Evolutionary conservation across 2,888 invertebrate genomes (phyloP), one percentile per base, ranked within the genome.

Genomic region (Hyppa rectilinea): DNA sequence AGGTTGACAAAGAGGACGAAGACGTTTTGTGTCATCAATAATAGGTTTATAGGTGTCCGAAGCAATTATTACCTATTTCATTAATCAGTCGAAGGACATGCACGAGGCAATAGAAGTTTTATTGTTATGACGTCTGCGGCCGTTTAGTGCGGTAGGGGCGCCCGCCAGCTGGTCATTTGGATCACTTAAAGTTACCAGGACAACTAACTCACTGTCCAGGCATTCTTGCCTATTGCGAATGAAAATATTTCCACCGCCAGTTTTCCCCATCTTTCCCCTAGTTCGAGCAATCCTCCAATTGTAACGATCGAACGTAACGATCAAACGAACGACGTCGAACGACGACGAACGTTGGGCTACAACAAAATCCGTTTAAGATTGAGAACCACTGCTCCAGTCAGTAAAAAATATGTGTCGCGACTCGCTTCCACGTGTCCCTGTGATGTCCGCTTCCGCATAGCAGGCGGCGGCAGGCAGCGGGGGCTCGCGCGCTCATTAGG

Each of bases 401-500:
- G 65, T 62, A 68, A 68, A 73, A 77, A 63, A 58, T 68, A 63
- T 71, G 40, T 43, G 63, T 29, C 68, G 36, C 29, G 47, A 43
- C 26, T 29, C 68, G 36, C 29, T 40, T 49, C 26, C 12, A 14
- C 71, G 20, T n/a, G n/a, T n/a, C n/a, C n/a, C n/a, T n/a, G n/a
- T n/a, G n/a, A n/a, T n/a, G n/a, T 71, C 45, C 63, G 50, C 78
- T 78, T 78, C 78, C 78, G 78, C 67, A 53, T 71, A 7, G 40
- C 76, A 20, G 49, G 9, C 26, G 12, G 52, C 1, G 17, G 38
- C 29, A 7, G 31, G 17, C 1, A 53, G 31, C 14, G 20, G 31
- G 7, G 49, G n/a, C 14, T 17, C 4, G 7, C 2, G 61, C 63
- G 36, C 56, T 78, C 49, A 68, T 67, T 68, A 55, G 56, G 56